Conservation (phyloP, 2,113 vertebrate genomes). For the Podarcis cretensis region DNA sequence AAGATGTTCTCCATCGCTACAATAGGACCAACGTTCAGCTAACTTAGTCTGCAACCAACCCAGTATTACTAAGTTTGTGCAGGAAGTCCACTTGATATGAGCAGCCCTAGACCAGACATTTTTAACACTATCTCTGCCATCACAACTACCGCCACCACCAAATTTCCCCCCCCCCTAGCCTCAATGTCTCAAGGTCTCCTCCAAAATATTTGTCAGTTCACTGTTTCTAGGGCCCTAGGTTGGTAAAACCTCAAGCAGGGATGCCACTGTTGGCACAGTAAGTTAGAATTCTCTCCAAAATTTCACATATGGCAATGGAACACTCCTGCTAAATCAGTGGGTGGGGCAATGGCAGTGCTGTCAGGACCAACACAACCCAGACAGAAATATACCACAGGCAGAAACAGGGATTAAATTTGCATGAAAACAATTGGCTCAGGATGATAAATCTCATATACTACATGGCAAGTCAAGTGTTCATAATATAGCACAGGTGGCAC, state of each 20-base stretch:
- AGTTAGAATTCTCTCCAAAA: background rate
- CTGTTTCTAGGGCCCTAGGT: background rate
- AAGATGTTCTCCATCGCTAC: background rate
- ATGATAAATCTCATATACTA: no score
- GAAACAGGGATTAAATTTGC: no score
- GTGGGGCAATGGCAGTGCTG: no score
- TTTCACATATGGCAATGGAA: background rate
- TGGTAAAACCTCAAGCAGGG: background rate
- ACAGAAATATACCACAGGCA: background rate
- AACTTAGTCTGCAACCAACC: no score
- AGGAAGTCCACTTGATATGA: background rate
- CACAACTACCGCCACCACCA: background rate
- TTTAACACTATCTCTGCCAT: background rate
- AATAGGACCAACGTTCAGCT: no score
- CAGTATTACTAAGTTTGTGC: background rate
- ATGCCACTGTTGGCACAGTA: background rate
- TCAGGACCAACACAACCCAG: background rate
- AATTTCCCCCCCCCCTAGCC: background rate
- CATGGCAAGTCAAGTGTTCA: no score
- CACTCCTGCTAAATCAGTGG: background rate
- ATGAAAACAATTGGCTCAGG: no score
- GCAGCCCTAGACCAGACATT: background rate
- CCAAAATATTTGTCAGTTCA: background rate
- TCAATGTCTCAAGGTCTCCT: background rate
- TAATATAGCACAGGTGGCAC: no score